Conservation (phyloP, 2,113 vertebrate species). For the Panurus biarmicus region DNA sequence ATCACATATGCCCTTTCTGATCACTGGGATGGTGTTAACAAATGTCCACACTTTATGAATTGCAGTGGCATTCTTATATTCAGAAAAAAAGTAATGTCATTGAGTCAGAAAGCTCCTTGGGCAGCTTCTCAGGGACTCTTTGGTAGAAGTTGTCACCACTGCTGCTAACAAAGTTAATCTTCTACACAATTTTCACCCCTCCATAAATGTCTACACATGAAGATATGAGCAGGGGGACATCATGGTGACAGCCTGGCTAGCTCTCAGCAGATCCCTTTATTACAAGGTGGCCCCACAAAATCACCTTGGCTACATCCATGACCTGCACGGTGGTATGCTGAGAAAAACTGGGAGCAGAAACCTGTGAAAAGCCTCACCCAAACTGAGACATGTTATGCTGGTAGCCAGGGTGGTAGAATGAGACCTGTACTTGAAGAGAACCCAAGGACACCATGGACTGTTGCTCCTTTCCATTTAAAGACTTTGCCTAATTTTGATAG, state of each 20-base stretch:
- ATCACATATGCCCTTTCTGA: background rate
- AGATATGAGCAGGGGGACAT: background rate
- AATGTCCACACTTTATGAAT: background rate
- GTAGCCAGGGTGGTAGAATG: background rate
- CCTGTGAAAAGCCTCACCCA: background rate
- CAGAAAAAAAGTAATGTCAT: background rate
- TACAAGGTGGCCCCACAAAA: background rate
- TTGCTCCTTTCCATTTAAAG: background rate
- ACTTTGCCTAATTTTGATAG: background rate
- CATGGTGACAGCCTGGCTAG: background rate
- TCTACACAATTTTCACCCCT: background rate
- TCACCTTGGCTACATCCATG: background rate
- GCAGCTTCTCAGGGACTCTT: background rate
- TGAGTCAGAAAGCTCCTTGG: background rate
- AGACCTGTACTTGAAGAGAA: background rate
- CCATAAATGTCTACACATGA: background rate
- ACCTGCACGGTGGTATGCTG: accelerated
- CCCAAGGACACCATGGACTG: background rate
- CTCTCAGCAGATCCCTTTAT: background rate
- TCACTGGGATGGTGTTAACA: background rate
- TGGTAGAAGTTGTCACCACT: background rate
- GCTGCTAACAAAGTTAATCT: background rate
- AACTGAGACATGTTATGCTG: background rate
- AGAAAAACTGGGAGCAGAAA: background rate
- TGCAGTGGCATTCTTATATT: background rate